phyloP scores from a whole-genome alignment of 2,797 vertebrate genomes.

The Prionace glauca region DNA sequence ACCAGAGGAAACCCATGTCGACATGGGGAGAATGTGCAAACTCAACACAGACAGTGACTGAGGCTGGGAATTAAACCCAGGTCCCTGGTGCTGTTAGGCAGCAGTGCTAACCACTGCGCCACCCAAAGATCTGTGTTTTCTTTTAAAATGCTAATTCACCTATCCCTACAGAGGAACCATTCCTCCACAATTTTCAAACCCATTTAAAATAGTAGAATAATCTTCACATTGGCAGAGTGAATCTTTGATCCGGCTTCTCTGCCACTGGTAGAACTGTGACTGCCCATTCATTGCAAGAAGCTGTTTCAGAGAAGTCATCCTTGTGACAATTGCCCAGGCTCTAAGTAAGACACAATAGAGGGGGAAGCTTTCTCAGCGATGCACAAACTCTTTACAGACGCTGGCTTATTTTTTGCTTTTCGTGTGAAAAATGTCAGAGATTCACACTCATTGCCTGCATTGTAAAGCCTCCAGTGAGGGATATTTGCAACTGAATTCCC shows the following conservation, averaged over 20 bases:
- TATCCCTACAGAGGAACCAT: not conserved
- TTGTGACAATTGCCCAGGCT: not conserved
- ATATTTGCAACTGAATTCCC: constrained; percentile 26
- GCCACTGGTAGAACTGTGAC: not conserved
- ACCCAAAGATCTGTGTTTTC: too few species aligned
- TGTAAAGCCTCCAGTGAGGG: constrained; percentile 25
- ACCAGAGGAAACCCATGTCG: too few species aligned
- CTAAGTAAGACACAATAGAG: not conserved
- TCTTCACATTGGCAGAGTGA: not conserved
- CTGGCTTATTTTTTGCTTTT: not conserved
- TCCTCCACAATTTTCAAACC: not conserved
- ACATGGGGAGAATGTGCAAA: too few species aligned
- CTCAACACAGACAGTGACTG: too few species aligned
- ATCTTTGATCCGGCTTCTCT: not conserved
- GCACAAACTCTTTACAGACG: not conserved
- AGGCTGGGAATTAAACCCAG: too few species aligned
- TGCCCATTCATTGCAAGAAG: not conserved
- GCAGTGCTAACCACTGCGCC: too few species aligned
- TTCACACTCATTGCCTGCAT: not conserved
- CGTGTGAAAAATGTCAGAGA: not conserved
- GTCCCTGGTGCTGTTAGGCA: too few species aligned
- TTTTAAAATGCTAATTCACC: not conserved
- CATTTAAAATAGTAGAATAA: not conserved
- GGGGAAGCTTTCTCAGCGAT: not conserved
- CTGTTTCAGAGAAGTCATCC: not conserved